Percentiles rank a stretch among this genome's conserved stretches.
phyloP scores from a whole-genome alignment of 2,113 vertebrate species.

The Aleadryas rufinucha region DNA sequence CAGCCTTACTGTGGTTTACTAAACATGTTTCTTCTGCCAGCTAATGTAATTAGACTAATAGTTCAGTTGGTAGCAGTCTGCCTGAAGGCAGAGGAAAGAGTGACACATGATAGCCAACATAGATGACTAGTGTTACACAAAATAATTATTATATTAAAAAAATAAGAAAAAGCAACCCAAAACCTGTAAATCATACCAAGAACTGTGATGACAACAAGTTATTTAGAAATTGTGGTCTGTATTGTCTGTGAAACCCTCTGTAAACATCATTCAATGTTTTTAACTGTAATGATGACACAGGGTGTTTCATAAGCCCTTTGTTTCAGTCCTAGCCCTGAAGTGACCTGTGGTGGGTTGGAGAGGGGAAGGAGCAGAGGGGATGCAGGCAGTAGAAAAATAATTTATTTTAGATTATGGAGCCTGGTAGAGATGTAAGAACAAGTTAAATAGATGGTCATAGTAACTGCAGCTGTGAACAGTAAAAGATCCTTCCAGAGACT shows the following conservation, averaged over 20 bases:
- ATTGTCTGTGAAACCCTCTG: neutral
- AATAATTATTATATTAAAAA: neutral
- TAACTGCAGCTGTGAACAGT: neutral
- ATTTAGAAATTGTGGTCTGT: neutral
- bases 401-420: neutral
- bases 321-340: neutral
- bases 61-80: neutral
- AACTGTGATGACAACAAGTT: neutral
- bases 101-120: neutral
- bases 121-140: neutral
- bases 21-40: neutral
- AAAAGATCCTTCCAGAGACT: neutral
- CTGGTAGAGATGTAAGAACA: neutral
- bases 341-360: rapidly evolving
- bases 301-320: neutral
- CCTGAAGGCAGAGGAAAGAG: neutral
- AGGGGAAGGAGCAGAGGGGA: neutral
- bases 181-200: neutral
- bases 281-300: neutral
- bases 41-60: neutral
- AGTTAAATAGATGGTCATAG: neutral
- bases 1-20: neutral
- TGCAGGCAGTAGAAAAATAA: neutral
- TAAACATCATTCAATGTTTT: neutral
- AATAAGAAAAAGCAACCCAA: neutral